Percentiles rank a stretch among this genome's conserved stretches.
Conservation (phyloP, 2,888 invertebrate species). For the Andricus curvator region DNA sequence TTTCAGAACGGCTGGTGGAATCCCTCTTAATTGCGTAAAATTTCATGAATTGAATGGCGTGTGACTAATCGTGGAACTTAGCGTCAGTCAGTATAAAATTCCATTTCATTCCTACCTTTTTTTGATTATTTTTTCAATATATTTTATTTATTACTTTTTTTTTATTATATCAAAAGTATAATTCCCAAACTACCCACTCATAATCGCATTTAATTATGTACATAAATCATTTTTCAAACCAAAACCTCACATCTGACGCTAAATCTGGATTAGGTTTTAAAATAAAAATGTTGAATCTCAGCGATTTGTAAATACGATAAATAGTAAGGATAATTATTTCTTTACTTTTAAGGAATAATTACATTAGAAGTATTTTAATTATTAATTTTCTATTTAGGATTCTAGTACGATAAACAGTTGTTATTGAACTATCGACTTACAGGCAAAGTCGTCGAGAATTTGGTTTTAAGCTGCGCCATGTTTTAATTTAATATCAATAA, state of each 20-base stretch:
- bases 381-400: background rate
- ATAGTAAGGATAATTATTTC: background rate
- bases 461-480: background rate
- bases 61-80: background rate
- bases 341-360: background rate
- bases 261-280: background rate
- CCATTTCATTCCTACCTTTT: background rate
- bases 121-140: background rate
- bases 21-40: background rate
- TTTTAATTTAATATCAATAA: background rate
- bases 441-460: background rate
- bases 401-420: background rate
- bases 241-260: background rate
- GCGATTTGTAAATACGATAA: background rate
- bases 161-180: background rate
- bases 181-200: background rate
- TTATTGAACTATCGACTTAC: background rate
- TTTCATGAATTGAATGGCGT: background rate
- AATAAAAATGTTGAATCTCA: background rate
- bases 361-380: background rate
- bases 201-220: background rate
- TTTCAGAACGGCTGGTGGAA: background rate
- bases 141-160: background rate
- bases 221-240: background rate
- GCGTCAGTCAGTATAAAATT: background rate